Base-by-base conservation (phyloP, 1,140 invertebrate species). In the Idris sp. region DNA sequence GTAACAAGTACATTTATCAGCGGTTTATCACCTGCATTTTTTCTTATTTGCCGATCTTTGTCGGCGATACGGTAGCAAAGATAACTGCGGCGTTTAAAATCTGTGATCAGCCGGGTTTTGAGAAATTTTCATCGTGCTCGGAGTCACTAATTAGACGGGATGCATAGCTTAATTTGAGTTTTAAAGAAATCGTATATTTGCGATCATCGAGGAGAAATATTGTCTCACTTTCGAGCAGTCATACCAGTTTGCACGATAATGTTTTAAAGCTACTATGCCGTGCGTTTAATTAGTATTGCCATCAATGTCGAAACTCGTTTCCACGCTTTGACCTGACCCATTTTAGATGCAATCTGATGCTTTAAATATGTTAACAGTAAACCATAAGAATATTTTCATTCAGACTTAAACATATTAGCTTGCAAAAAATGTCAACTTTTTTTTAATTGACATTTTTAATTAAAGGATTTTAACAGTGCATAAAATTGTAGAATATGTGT, bases 131-230 rank as follows among this genome's bases (percentile, higher is more conserved):
- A 56, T 14, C 48, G 30, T 36, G 30, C 19, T 46, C 16, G 26
- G 41, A 30, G 10, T 40, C 30, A 59, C 73, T 75, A 75, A 75
- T 75, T 69, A 68, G 58, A 69, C 56, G 38, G 36, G 35, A 51
- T 54, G 19, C 59, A 69, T 62, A 61, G 73, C 51, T 75, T 75
- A 75, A 75, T 75, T 69, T 65, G 38, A 59, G 36, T 65, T 76
- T 65, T n/a, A n/a, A 69, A 76, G 28, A 48, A 44, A 58, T 13
- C 28, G 61, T 59, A 59, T 51, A 56, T 53, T 58, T 26, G 22
- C 33, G 30, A 44, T 26, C 36, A 18, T 35, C 13, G 13, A 3
- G 44, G 54, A 61, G 40, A 76, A 61, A 43, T 76, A 76, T 76
- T 62, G 73, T 71, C 73, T 71, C 65, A 69, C 54, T 59, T 71